These are phyloP conservation scores for Sphaerophoria rueppellii DNA, from an alignment of 2,888 invertebrate genomes.

Conservation along the genomic window DNA sequence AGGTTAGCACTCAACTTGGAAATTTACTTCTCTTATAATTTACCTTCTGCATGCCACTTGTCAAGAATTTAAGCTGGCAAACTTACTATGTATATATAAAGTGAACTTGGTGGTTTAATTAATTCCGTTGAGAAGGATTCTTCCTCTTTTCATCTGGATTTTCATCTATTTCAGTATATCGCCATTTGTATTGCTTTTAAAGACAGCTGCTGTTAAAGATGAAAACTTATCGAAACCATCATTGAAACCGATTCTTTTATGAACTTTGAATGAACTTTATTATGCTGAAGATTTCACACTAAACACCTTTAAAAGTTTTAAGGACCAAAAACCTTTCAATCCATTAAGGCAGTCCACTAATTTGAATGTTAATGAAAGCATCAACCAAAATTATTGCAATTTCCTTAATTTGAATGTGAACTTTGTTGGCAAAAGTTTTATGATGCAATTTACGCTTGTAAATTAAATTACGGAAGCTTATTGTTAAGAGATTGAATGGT, in stretches of 20 bases:
- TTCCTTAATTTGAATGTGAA: conserved; percentile 35
- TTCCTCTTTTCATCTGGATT: not conserved
- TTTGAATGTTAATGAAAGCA: conserved; percentile 42
- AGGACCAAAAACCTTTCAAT: conserved; percentile 17
- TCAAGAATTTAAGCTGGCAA: not conserved
- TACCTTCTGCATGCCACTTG: not conserved
- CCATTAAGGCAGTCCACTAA: conserved; percentile 35
- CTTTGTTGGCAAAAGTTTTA: conserved; percentile 40
- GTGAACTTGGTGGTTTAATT: not conserved
- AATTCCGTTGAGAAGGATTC: not conserved
- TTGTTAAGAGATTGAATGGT: not conserved
- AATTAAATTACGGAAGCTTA: conserved; percentile 34
- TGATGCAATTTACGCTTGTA: conserved; percentile 39
- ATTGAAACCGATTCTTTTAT: not conserved
- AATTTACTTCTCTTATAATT: not conserved
- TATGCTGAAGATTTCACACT: too few species aligned
- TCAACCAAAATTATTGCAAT: conserved; percentile 31
- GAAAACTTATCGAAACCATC: not conserved
- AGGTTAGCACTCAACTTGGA: conserved; percentile 4
- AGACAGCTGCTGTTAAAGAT: not conserved
- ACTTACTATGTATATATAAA: not conserved
- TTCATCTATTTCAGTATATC: not conserved
- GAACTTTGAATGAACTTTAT: not conserved
- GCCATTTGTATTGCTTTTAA: conserved; percentile 7
- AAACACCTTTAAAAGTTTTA: conserved; percentile 18